phyloP scores from a whole-genome alignment of 1,140 invertebrate species.

The Dendroctonus valens region DNA sequence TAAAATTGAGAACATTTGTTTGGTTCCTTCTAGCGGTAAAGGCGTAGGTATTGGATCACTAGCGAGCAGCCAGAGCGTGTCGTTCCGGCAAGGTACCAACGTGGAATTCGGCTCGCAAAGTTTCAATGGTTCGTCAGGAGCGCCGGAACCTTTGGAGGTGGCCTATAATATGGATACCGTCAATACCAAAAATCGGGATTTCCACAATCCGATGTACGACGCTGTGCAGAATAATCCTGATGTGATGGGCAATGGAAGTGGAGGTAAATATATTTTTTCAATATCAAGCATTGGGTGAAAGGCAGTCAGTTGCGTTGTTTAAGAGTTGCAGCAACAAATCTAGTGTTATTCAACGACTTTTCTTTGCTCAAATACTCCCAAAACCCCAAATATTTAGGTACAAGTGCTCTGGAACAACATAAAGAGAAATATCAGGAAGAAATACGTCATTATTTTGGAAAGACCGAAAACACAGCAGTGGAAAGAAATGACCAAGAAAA shows the following conservation, averaged over 20 bases:
- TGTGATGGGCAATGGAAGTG: conserved; percentile 58
- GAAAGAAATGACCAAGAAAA: no score
- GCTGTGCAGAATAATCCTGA: conserved; percentile 63
- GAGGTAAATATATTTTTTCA: no score
- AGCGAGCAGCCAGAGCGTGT: conserved; percentile 88
- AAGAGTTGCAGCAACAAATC: no score
- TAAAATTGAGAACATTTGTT: neutral
- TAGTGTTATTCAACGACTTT: no score
- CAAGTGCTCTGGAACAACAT: no score
- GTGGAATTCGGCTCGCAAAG: conserved; percentile 79
- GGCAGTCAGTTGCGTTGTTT: no score
- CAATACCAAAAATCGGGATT: conserved; percentile 77
- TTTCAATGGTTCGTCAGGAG: conserved; percentile 51
- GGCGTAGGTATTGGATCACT: conserved; percentile 69
- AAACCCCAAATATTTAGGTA: no score
- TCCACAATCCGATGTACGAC: conserved; percentile 96
- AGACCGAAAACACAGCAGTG: no score
- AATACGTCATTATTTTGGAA: no score
- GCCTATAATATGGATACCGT: conserved; percentile 75
- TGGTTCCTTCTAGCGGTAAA: conserved; percentile 59
- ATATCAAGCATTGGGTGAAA: conserved; percentile 29
- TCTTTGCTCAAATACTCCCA: no score
- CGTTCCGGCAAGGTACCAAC: conserved; percentile 92
- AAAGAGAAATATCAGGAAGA: no score
- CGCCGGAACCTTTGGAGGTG: conserved; percentile 59